Evolutionary conservation across 2,113 vertebrate species (phyloP).

Genomic region (Coptodon rendalli): DNA sequence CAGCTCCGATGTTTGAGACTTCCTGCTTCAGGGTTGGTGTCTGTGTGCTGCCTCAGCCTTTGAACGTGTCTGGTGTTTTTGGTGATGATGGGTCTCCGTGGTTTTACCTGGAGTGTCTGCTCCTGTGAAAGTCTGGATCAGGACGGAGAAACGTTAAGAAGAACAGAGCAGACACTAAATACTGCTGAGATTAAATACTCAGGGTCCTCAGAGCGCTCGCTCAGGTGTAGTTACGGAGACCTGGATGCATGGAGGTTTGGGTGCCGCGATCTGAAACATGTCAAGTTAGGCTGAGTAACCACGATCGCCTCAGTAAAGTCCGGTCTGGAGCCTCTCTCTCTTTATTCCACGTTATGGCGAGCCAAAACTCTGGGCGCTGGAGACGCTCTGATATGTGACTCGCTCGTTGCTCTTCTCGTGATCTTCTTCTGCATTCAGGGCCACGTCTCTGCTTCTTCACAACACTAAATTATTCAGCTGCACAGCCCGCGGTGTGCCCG

Average conservation of each 20-base stretch:
- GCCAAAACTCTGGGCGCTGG: neutral
- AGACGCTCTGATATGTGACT: neutral
- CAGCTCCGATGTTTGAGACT: neutral
- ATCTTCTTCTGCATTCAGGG: slow-evolving; percentile 21
- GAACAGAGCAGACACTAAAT: neutral
- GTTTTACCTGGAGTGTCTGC: neutral
- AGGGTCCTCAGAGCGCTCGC: neutral
- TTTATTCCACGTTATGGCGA: neutral
- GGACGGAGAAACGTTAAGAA: neutral
- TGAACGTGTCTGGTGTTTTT: neutral
- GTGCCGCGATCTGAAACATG: neutral
- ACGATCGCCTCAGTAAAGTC: neutral
- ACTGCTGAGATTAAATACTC: neutral
- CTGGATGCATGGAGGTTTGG: neutral
- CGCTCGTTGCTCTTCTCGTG: neutral
- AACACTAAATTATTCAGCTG: slow-evolving; percentile 65
- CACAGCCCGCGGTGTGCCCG: slow-evolving; percentile 26
- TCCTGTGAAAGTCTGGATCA: neutral
- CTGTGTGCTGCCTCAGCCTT: neutral
- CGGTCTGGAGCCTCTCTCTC: neutral
- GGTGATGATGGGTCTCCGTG: neutral
- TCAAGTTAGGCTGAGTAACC: neutral
- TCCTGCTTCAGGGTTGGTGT: neutral
- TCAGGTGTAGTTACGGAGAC: neutral
- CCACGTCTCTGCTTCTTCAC: slow-evolving; percentile 41